Evolutionary conservation across 2,113 vertebrate species (phyloP), one percentile per base, ranked within the genome.

Genomic region (Platycercus adscitus): DNA sequence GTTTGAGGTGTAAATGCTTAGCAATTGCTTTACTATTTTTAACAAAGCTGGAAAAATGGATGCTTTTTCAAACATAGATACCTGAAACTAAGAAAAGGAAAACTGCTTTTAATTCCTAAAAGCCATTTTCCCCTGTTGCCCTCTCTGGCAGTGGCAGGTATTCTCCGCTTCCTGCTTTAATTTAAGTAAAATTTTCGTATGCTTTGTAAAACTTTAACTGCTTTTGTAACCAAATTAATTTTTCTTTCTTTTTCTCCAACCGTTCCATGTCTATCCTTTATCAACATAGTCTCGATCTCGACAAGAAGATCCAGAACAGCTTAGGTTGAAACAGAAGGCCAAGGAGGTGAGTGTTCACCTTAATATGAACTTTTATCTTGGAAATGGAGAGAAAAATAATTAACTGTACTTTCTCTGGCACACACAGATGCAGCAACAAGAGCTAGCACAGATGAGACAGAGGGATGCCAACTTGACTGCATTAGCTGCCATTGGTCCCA

Each of bases 391-490:
- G 53, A 47, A 65, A 77, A 86, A 26, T 66, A 52, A 71, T 55
- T 47, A 68, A 41, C 60, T 29, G 19, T 44, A 7, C 80, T 79
- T 93, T 18, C 94, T 93, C 37, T 95, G 72, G 63, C 21, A 61
- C 76, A 50, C 44, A 39, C 97, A 99, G 99, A 99, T 99, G 99
- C 99, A 99, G 96, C 99, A 99, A 80, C 99, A 99, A 91, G 99
- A 99, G 88, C 96, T 99, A 95, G 98, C 98, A 37, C 99, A 99
- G 96, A 99, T 99, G 98, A 98, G 98, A 89, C 99, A 99, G 97
- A 98, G 99, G 77, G 99, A 99, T 50, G 99, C 99, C 96, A 99
- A 99, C 98, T 97, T 99, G 93, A 99, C 99, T 7, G 99, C 99
- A 0, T 98, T 99, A 94, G 99, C 99, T 35, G 99, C 99, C 3